phyloP scores from a whole-genome alignment of 2,797 vertebrate species.

The Microchirus variegatus region DNA sequence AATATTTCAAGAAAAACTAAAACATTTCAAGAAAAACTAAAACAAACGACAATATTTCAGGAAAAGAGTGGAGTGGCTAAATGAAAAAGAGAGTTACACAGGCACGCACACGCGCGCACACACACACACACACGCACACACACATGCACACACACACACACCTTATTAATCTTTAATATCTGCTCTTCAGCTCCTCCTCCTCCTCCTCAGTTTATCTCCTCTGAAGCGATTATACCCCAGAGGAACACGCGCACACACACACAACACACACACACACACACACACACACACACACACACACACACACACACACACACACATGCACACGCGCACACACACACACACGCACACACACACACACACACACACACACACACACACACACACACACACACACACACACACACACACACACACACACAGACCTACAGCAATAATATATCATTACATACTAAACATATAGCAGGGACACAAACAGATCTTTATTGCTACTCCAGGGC shows the following conservation, averaged over 20 bases:
- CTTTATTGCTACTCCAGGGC: slow-evolving; percentile 81
- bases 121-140: slow-evolving; percentile 48
- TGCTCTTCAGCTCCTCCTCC: slow-evolving; percentile 12
- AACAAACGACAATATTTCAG: too few relatives aligned
- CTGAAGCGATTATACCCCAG: slow-evolving; percentile 74
- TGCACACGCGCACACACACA: too few relatives aligned
- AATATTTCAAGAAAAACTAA: too few relatives aligned
- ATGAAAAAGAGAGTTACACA: slow-evolving; percentile 65
- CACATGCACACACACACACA: slow-evolving; percentile 49
- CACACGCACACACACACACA: slow-evolving; percentile 25
- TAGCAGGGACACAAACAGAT: slow-evolving; percentile 75
- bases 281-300: slow-evolving; percentile 25
- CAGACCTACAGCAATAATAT: slow-evolving; percentile 76
- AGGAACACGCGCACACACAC: too few relatives aligned
- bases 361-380: slow-evolving; percentile 25
- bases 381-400: slow-evolving; percentile 25
- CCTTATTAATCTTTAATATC: slow-evolving; percentile 79
- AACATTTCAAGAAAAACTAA: too few relatives aligned
- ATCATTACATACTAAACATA: slow-evolving; percentile 78
- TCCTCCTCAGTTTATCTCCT: slow-evolving; percentile 64
- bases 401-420: too few relatives aligned
- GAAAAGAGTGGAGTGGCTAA: slow-evolving; percentile 55
- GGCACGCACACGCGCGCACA: too few relatives aligned
- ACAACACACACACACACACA: too few relatives aligned
- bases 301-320: slow-evolving; percentile 25